Evolutionary conservation across 2,113 vertebrate genomes (phyloP).

Genomic region (Promerops cafer): DNA sequence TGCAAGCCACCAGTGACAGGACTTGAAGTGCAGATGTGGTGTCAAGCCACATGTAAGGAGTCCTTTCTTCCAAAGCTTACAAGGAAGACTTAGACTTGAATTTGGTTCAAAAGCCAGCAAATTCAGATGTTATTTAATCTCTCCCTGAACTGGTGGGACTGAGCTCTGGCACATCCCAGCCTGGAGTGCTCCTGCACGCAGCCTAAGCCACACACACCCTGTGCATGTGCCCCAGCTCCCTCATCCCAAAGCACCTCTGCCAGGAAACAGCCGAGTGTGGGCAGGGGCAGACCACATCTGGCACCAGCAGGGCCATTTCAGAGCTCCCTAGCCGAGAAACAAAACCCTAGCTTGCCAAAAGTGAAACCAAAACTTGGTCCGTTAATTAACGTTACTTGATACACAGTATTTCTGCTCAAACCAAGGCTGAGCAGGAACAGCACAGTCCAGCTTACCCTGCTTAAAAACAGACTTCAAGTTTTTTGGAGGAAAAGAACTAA

Average conservation of each 20-base stretch:
- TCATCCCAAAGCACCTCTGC: neutral
- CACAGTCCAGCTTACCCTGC: rapidly evolving
- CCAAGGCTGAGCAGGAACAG: neutral
- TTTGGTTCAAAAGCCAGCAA: neutral
- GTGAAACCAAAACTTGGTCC: rapidly evolving
- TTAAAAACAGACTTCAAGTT: neutral
- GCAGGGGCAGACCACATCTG: neutral
- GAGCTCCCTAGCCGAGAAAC: rapidly evolving
- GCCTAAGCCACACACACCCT: neutral
- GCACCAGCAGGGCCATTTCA: neutral
- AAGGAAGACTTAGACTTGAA: neutral
- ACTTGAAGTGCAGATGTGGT: neutral
- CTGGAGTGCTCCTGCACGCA: rapidly evolving
- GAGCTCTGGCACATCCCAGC: neutral
- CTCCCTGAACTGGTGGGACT: neutral
- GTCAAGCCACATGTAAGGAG: neutral
- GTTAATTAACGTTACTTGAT: neutral
- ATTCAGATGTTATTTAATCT: neutral
- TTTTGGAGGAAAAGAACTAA: neutral
- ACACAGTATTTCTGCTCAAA: neutral
- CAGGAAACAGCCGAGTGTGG: neutral
- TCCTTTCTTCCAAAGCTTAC: neutral
- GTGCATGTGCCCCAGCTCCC: neutral
- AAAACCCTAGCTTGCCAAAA: neutral
- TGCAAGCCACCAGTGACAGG: neutral